Evolutionary conservation across 2,113 vertebrate genomes (phyloP).

Genomic region (Passer domesticus): DNA sequence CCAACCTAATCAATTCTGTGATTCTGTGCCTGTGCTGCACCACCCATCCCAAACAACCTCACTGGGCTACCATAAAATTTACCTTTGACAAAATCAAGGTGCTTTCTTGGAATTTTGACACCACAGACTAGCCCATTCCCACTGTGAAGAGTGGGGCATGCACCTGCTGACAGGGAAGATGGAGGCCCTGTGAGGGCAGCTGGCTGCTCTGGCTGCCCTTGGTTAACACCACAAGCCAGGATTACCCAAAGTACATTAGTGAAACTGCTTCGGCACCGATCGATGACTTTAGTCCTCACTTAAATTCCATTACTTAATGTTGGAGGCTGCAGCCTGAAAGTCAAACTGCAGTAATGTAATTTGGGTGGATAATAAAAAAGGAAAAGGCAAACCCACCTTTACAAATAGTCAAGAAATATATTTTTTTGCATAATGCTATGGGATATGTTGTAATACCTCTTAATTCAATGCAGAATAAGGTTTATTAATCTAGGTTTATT

Average conservation of each 20-base stretch:
- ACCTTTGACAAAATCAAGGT: neutral
- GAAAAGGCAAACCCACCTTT: neutral
- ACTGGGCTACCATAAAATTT: fast-evolving
- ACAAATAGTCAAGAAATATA: neutral
- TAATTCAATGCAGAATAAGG: neutral
- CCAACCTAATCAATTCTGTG: neutral
- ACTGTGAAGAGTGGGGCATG: fast-evolving
- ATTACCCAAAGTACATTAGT: neutral
- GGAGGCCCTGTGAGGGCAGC: neutral
- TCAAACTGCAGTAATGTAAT: neutral
- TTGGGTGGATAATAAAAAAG: neutral
- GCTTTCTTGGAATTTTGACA: neutral
- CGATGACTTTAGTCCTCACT: neutral
- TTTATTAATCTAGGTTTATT: neutral
- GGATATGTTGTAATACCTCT: neutral
- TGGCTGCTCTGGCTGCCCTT: no score
- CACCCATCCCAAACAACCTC: fast-evolving
- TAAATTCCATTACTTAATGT: neutral
- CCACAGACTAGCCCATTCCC: fast-evolving
- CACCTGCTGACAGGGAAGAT: fast-evolving
- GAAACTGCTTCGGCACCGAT: fast-evolving
- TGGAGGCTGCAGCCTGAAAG: neutral
- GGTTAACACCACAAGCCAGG: fast-evolving
- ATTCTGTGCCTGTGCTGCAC: neutral
- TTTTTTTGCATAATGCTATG: fast-evolving